Evolutionary conservation across 2,797 vertebrate genomes (phyloP), one percentile per base, ranked within the genome.

Genomic region (Prionace glauca): DNA sequence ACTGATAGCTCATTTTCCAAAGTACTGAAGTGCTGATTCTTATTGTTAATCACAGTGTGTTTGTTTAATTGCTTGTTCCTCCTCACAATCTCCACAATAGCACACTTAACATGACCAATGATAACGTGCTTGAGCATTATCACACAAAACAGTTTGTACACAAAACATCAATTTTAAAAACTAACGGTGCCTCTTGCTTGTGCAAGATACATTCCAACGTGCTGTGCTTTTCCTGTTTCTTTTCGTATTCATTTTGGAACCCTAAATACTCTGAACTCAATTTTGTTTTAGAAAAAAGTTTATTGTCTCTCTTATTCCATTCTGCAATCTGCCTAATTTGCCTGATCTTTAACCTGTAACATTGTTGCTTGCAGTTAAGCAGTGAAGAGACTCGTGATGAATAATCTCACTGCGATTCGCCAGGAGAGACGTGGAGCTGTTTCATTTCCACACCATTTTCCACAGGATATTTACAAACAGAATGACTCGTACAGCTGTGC

Each of bases 401-500:
- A 91, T 65, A 91, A 91, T 91, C 62, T 65, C 56, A 91, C 26
- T 91, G 29, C 60, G 88, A 91, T 91, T 56, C 60, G 32, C 56
- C 1, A 65, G 88, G 29, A 91, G 88, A 91, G 26, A 60, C 29
- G 3, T 65, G 26, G 56, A 65, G 29, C 29, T 65, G 88, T 56
- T 91, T 91, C 60, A 91, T n/a, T 91, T 91, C 88, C 60, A 65
- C 88, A 65, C 26, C 87, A 56, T 29, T 65, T 91, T n/a, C 36
- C 81, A 84, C 18, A 45, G 81, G 36, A 84, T 60, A 91, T 91
- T 91, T 91, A 65, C 24, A 91, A n/a, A 65, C 56, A 62, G 88
- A 65, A 91, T 60, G 88, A 91, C 60, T 91, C 32, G 88, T 60
- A 91, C 88, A 91, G 88, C 88, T 91, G 56, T 91, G 88, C 7